These are phyloP conservation scores for Saccostrea glomerata DNA, from an alignment of 1,140 invertebrate species.

Conservation along the genomic window DNA sequence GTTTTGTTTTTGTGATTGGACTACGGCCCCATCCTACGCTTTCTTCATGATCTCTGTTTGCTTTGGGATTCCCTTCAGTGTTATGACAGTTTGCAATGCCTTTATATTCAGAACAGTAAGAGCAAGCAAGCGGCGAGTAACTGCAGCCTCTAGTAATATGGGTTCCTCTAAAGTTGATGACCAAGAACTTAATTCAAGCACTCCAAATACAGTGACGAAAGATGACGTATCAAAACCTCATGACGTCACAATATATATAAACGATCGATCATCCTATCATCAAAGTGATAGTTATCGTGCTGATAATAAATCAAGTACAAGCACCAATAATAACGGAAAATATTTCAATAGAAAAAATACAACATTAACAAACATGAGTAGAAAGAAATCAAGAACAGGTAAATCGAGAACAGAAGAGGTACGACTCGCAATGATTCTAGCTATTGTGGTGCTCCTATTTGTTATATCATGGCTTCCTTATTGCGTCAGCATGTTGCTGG, in stretches of 20 bases:
- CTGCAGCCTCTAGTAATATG: not conserved
- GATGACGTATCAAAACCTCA: conserved; percentile 22
- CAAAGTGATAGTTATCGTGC: not conserved
- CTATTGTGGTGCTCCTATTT: conserved; percentile 66
- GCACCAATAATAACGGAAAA: not conserved
- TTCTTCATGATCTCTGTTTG: conserved; percentile 69
- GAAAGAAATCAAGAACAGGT: conserved; percentile 4
- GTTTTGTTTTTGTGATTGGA: conserved; percentile 71
- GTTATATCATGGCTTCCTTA: conserved; percentile 71
- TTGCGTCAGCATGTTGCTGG: conserved; percentile 71
- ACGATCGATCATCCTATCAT: not conserved
- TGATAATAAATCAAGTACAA: not conserved
- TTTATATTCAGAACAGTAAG: conserved; percentile 58
- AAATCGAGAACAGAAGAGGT: conserved; percentile 65
- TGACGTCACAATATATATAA: not conserved
- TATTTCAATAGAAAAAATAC: not conserved
- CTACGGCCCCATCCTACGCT: conserved; percentile 63
- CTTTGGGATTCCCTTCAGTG: conserved; percentile 68
- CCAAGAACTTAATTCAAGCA: not conserved
- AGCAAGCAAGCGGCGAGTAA: conserved; percentile 50
- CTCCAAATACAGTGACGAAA: not conserved
- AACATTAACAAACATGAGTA: not conserved
- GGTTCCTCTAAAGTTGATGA: not conserved
- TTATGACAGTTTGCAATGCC: conserved; percentile 66
- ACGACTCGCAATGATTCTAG: conserved; percentile 59